A percentile compares a stretch with the other conserved stretches of the same genome.
Conservation (phyloP, 1,140 invertebrate species). For the Cecropterus lyciades region DNA sequence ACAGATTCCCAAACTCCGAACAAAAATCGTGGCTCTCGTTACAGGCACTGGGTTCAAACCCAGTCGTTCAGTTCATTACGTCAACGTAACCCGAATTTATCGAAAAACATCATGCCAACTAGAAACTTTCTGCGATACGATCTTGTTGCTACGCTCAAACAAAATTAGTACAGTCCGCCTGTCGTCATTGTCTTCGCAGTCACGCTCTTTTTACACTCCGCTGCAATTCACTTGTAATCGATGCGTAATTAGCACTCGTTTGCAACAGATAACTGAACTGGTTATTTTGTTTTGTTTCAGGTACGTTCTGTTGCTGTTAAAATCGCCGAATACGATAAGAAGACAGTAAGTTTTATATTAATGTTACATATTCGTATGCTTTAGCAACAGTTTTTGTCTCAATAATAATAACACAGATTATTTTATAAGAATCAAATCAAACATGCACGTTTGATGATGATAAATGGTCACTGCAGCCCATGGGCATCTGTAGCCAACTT, state of each 20-base stretch:
- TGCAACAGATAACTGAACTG: constrained; percentile 44
- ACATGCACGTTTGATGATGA: too few species aligned
- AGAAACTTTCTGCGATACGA: neutral
- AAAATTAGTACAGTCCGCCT: neutral
- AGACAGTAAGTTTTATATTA: too few species aligned
- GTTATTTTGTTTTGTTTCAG: constrained; percentile 59
- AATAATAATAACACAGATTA: too few species aligned
- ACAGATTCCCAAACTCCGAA: neutral
- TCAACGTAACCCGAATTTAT: neutral
- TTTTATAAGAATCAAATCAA: too few species aligned
- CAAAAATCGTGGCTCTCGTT: neutral
- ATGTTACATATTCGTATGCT: too few species aligned
- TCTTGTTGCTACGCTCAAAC: neutral
- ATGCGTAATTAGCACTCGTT: constrained; percentile 31
- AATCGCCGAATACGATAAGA: too few species aligned
- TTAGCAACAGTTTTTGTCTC: too few species aligned
- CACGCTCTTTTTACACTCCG: constrained; percentile 13
- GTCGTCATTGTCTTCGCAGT: constrained; percentile 21
- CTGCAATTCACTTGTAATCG: constrained; percentile 51
- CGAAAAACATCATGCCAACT: neutral
- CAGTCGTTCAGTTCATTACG: too few species aligned
- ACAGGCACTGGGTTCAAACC: too few species aligned
- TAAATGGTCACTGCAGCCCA: too few species aligned
- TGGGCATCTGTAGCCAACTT: too few species aligned
- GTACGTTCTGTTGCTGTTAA: constrained; percentile 50